Evolutionary conservation across 1,140 invertebrate species (phyloP).

Genomic region (Lepidotrigona ventralis): DNA sequence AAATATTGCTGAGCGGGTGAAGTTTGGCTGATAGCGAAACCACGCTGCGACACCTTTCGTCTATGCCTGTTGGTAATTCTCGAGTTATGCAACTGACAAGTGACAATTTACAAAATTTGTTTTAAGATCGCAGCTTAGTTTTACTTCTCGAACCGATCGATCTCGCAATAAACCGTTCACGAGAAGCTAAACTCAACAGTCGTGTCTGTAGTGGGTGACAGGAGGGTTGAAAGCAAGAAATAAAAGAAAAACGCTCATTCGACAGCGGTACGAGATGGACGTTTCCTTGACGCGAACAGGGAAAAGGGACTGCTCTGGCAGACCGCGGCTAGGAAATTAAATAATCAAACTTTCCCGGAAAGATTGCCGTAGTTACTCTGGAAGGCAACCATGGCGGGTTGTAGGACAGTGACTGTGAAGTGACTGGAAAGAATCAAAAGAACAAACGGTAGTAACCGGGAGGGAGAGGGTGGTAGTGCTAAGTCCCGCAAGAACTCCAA

Average conservation of each 20-base stretch:
- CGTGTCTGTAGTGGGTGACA: conserved; percentile 28
- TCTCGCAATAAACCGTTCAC: background rate
- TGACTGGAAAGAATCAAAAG: conserved; percentile 72
- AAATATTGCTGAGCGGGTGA: background rate
- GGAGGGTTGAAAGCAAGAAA: conserved; percentile 3
- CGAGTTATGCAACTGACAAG: background rate
- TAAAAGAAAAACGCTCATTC: conserved; percentile 2
- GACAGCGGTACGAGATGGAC: conserved; percentile 8
- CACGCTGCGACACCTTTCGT: background rate
- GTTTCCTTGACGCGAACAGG: conserved; percentile 5
- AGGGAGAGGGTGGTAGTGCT: conserved; percentile 4
- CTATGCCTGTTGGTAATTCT: background rate
- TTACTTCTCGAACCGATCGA: background rate
- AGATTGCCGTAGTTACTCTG: conserved; percentile 58
- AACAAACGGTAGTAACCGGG: conserved; percentile 62
- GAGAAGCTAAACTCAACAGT: background rate
- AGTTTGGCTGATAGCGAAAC: background rate
- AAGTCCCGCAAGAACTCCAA: conserved; percentile 64
- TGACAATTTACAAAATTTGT: background rate
- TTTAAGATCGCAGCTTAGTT: background rate
- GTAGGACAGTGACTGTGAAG: conserved; percentile 53
- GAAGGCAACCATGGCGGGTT: background rate
- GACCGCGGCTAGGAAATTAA: conserved; percentile 67
- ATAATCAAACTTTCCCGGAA: conserved; percentile 71
- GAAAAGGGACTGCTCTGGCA: conserved; percentile 9